Evolutionary conservation across 1,140 invertebrate species (phyloP).

Genomic region (Drosophila albomicans): DNA sequence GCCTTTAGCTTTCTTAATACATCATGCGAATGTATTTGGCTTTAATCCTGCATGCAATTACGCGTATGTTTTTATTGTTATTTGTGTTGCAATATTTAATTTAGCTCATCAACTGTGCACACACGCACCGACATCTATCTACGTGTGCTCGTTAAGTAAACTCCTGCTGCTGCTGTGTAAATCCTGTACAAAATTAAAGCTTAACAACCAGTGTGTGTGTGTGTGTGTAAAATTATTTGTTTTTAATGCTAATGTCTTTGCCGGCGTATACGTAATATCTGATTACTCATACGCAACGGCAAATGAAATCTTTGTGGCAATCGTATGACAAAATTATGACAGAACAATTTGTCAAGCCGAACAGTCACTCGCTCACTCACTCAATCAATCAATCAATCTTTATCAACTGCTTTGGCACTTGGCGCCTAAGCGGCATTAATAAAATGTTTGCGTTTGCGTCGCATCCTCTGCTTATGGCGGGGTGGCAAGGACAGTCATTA

Average conservation of each 20-base stretch:
- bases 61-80: conserved; percentile 61
- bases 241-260: conserved; percentile 42
- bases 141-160: conserved; percentile 26
- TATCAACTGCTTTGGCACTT: conserved; percentile 64
- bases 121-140: conserved; percentile 21
- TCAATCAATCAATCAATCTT: conserved; percentile 64
- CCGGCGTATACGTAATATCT: conserved; percentile 36
- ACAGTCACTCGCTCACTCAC: conserved; percentile 45
- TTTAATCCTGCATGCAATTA: conserved; percentile 59
- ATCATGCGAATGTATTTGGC: conserved; percentile 3
- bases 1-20: conserved; percentile 31
- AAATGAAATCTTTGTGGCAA: conserved; percentile 28
- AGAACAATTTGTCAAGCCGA: conserved; percentile 72
- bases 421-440: conserved; percentile 62
- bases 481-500: conserved; percentile 45
- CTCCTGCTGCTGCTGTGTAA: conserved; percentile 3
- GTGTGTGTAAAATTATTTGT: conserved; percentile 42
- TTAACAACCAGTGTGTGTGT: conserved; percentile 15
- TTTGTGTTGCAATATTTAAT: conserved; percentile 76
- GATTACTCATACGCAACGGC: conserved; percentile 41
- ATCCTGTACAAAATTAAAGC: conserved; percentile 42
- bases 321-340: conserved; percentile 64
- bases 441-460: conserved; percentile 29
- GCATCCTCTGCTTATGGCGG: neutral
- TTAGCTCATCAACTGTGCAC: conserved; percentile 68